Evolutionary conservation across 2,888 invertebrate species (phyloP), one percentile per base, ranked within the genome.

Genomic region (Muschampia plurimacula): DNA sequence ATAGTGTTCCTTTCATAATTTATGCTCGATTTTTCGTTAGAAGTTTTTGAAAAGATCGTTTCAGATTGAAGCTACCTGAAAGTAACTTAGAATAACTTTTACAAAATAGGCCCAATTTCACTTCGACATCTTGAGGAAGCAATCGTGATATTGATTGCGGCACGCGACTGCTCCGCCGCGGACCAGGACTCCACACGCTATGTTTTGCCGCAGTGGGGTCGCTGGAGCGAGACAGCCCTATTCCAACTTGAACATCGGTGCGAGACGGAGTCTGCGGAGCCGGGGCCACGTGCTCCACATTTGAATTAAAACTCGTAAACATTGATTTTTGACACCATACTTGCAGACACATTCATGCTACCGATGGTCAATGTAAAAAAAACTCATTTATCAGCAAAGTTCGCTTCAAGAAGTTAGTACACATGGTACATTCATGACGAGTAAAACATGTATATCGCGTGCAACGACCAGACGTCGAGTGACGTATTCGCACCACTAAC

Each of bases 191-290:
- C 86, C 86, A 86, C 82, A 82, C 83, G 86, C 84, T 81, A 83
- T 84, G 71, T 84, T 89, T 91, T 94, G 91, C 91, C 93, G 94
- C 93, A 93, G 85, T 92, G 89, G 88, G 84, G 89, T 84, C 84
- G 82, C 81, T 81, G 69, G 86, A 87, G 83, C 75, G 86, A 80
- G 89, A 86, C 78, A 77, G 85, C 80, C 66, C 78, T 79, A 82
- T 76, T 74, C 74, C 70, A 66, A 71, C 74, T 67, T 73, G 74
- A 66, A 66, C 60, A 78, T 70, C 68, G 76, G 78, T 75, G 75
- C 75, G 77, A 72, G 81, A 81, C 68, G 76, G 78, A 75, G 74
- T 66, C 68, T 73, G 75, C 74, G 71, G 22, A 22, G 28, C 55
- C 55, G 64, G 44, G 52, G 57, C 69, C 65, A 72, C 72, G 62